Percentiles rank a stretch among this genome's conserved stretches.
Evolutionary conservation across 2,113 vertebrate species (phyloP).

Genomic region (Nanorana parkeri): DNA sequence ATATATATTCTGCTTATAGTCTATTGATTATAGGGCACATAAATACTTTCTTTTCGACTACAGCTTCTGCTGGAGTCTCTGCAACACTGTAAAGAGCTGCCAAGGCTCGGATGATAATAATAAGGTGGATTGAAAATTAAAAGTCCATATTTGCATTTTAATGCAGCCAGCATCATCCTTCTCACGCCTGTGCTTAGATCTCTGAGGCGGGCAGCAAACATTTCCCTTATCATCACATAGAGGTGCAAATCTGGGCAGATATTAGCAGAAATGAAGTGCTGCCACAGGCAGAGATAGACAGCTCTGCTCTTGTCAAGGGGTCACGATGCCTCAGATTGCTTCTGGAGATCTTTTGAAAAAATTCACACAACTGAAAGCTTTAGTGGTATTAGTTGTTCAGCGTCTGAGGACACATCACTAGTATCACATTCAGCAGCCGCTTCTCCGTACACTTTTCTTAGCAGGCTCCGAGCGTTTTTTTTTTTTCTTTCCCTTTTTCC

Average conservation of each 20-base stretch:
- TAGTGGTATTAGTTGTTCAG: slow-evolving; percentile 86
- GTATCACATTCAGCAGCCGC: slow-evolving; percentile 84
- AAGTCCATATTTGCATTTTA: slow-evolving; percentile 49
- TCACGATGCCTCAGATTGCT: slow-evolving; percentile 96
- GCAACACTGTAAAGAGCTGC: too few species aligned
- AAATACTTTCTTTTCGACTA: too few species aligned
- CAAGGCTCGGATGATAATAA: neutral
- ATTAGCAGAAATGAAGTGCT: slow-evolving; percentile 94
- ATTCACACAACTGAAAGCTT: slow-evolving; percentile 98
- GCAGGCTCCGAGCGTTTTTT: slow-evolving; percentile 67
- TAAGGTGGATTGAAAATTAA: slow-evolving; percentile 38
- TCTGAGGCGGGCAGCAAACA: slow-evolving; percentile 88
- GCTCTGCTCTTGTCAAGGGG: slow-evolving; percentile 91
- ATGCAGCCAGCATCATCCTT: slow-evolving; percentile 9
- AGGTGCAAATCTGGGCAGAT: slow-evolving; percentile 89
- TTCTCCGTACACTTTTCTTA: slow-evolving; percentile 87
- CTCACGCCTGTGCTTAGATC: slow-evolving; percentile 27
- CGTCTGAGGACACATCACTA: slow-evolving; percentile 95
- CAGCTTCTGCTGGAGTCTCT: too few species aligned
- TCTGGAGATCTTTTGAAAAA: slow-evolving; percentile 96
- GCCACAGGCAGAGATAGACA: slow-evolving; percentile 90
- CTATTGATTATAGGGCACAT: neutral
- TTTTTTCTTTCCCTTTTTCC: slow-evolving; percentile 43
- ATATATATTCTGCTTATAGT: neutral
- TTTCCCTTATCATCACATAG: slow-evolving; percentile 83